Conservation (phyloP, 2,888 invertebrate genomes). For the Rhogogaster chlorosoma region DNA sequence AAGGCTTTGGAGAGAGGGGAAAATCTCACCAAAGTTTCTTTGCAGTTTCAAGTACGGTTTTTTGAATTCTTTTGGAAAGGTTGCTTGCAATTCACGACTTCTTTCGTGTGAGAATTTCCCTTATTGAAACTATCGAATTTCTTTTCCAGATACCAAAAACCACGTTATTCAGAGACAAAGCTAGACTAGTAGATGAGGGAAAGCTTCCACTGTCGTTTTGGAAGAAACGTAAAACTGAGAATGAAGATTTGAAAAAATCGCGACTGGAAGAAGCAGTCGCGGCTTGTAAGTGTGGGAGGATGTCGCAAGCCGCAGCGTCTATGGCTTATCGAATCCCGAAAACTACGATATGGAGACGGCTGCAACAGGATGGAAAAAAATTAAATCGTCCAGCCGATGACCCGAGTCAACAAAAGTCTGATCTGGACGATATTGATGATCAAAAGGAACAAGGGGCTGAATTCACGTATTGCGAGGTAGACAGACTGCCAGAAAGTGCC, state of each 20-base stretch:
- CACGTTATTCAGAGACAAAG: constrained; percentile 77
- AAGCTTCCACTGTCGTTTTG: constrained; percentile 74
- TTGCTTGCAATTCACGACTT: background rate
- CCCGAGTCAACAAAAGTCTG: constrained; percentile 35
- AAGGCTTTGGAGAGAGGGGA: constrained; percentile 77
- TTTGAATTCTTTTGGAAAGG: background rate
- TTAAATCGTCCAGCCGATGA: constrained; percentile 52
- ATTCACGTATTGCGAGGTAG: constrained; percentile 58
- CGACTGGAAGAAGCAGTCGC: constrained; percentile 76
- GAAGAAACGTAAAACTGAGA: constrained; percentile 72
- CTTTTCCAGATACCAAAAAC: constrained; percentile 76
- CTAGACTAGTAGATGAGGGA: constrained; percentile 74
- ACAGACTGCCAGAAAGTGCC: background rate
- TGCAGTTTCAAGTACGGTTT: constrained; percentile 73
- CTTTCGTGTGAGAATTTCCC: background rate
- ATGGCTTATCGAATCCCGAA: constrained; percentile 76
- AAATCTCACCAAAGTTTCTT: constrained; percentile 76
- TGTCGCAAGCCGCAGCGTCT: constrained; percentile 77
- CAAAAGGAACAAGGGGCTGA: constrained; percentile 46
- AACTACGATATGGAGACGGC: constrained; percentile 77
- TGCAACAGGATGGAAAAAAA: constrained; percentile 72
- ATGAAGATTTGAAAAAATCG: constrained; percentile 70
- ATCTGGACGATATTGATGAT: constrained; percentile 24
- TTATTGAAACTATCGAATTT: background rate
- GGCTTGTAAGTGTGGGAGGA: constrained; percentile 76